Percentiles rank a stretch among this genome's conserved stretches.
phyloP scores from a whole-genome alignment of 2,888 invertebrate species.

The Pyralis farinalis region DNA sequence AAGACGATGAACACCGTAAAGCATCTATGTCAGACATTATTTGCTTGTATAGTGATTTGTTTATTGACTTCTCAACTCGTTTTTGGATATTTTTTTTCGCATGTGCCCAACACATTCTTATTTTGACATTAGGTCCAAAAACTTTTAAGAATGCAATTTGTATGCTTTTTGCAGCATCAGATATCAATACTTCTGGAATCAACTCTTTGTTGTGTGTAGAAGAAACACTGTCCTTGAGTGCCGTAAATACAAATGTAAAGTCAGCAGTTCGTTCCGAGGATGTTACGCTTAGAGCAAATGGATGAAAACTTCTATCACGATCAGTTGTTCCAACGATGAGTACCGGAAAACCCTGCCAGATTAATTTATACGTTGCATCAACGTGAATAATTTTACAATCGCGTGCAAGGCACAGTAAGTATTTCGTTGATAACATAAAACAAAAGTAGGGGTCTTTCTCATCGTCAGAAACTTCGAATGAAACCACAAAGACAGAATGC shows the following conservation, averaged over 20 bases:
- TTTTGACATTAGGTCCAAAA: constrained; percentile 4
- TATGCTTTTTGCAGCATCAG: constrained; percentile 17
- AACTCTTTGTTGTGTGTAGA: constrained; percentile 9
- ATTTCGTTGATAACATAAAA: constrained; percentile 7
- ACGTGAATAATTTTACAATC: constrained; percentile 7
- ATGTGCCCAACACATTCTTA: constrained; percentile 13
- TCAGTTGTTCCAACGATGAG: constrained; percentile 10
- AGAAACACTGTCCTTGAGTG: constrained; percentile 3
- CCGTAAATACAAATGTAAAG: constrained; percentile 6
- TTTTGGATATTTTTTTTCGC: constrained; percentile 14
- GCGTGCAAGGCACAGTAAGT: constrained; percentile 1
- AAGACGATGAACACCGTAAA: not conserved
- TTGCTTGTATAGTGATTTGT: too few relatives aligned
- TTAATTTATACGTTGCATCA: constrained; percentile 10
- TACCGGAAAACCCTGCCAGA: constrained; percentile 14
- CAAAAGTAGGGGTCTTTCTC: too few relatives aligned
- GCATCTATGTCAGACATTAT: constrained; percentile 8
- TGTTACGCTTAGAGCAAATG: constrained; percentile 3
- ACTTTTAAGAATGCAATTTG: constrained; percentile 14
- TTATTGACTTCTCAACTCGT: constrained; percentile 1
- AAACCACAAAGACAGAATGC: constrained; percentile 5
- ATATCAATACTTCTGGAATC: constrained; percentile 9
- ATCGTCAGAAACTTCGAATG: not conserved
- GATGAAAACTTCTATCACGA: constrained; percentile 8
- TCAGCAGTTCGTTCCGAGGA: too few relatives aligned